Percentiles rank a stretch among this genome's conserved stretches.
phyloP scores from a whole-genome alignment of 2,888 invertebrate genomes.

The Punctoribates punctum region DNA sequence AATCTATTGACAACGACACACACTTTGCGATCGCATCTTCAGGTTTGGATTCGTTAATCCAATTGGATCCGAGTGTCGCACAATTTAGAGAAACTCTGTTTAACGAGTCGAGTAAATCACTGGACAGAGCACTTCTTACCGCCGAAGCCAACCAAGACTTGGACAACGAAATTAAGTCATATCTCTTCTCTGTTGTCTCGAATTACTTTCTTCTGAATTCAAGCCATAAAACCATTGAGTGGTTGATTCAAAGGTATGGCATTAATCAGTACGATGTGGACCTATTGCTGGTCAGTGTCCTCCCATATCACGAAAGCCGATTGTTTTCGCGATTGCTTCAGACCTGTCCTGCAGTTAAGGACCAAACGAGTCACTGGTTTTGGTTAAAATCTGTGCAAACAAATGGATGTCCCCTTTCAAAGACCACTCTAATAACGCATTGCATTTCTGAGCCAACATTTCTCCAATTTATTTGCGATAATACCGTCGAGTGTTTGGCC shows the following conservation, averaged over 20 bases:
- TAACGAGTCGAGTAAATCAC: conserved; percentile 67
- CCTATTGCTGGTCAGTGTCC: conserved; percentile 70
- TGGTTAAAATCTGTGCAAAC: conserved; percentile 73
- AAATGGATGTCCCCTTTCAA: conserved; percentile 68
- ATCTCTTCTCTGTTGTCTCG: conserved; percentile 67
- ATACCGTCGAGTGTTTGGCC: conserved; percentile 61
- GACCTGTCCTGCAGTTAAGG: conserved; percentile 62
- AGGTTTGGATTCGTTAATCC: conserved; percentile 77
- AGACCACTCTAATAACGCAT: conserved; percentile 68
- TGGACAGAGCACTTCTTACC: conserved; percentile 75
- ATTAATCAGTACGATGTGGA: conserved; percentile 84
- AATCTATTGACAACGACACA: conserved; percentile 74
- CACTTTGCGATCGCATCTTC: conserved; percentile 77
- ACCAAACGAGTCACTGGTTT: conserved; percentile 64
- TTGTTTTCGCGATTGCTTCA: conserved; percentile 78
- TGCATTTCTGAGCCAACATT: conserved; percentile 64
- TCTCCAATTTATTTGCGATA: conserved; percentile 63
- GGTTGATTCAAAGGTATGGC: conserved; percentile 76
- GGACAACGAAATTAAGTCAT: conserved; percentile 69
- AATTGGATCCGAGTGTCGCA: conserved; percentile 67
- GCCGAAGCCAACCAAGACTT: conserved; percentile 70
- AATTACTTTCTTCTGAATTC: conserved; percentile 82
- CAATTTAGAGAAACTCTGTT: conserved; percentile 74
- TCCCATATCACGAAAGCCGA: conserved; percentile 90
- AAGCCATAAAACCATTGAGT: conserved; percentile 87